Evolutionary conservation across 2,888 invertebrate genomes (phyloP).

Genomic region (Drosophila kambysellisi): DNA sequence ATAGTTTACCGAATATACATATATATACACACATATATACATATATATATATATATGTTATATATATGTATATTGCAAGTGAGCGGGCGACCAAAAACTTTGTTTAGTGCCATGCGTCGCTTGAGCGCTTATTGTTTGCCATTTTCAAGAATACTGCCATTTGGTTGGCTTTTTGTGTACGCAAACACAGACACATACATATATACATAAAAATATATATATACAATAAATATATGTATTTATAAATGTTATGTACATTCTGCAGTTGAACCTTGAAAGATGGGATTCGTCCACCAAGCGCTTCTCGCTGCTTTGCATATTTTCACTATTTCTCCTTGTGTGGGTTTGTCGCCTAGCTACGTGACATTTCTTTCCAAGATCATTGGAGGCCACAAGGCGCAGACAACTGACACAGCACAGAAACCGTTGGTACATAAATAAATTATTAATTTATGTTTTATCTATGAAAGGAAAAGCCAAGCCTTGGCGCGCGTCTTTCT

Average conservation of each 20-base stretch:
- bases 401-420: slow-evolving; percentile 19
- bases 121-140: slow-evolving; percentile 63
- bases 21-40: background rate
- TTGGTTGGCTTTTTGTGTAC: slow-evolving; percentile 37
- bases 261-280: slow-evolving; percentile 67
- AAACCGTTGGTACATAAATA: slow-evolving; percentile 45
- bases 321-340: slow-evolving; percentile 73
- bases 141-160: slow-evolving; percentile 61
- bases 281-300: slow-evolving; percentile 45
- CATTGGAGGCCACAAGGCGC: slow-evolving; percentile 15
- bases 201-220: background rate
- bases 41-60: background rate
- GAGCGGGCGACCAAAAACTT: slow-evolving; percentile 61
- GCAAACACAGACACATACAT: background rate
- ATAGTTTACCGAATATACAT: slow-evolving; percentile 31
- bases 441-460: slow-evolving; percentile 59
- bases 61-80: background rate
- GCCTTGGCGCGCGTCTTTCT: slow-evolving; percentile 7
- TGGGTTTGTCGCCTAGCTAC: slow-evolving; percentile 53
- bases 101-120: slow-evolving; percentile 56
- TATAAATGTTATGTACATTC: background rate
- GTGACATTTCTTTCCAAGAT: slow-evolving; percentile 62
- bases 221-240: background rate
- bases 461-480: slow-evolving; percentile 9
- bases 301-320: slow-evolving; percentile 73